These are phyloP conservation scores for Trilocha varians DNA, from an alignment of 2,888 invertebrate genomes.

Conservation along the genomic window DNA sequence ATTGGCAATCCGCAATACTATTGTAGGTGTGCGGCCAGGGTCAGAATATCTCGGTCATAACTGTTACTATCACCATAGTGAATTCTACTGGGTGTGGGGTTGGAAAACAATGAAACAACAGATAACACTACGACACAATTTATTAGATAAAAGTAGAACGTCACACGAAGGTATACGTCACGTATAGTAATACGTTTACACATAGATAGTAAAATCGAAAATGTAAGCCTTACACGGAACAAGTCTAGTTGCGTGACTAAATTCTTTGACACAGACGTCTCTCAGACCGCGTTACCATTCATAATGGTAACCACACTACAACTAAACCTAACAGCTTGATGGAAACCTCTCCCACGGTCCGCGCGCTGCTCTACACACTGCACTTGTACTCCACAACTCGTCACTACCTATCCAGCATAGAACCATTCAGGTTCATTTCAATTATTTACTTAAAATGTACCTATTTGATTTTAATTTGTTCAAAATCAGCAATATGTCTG, in stretches of 20 bases:
- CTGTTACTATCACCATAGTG: no score
- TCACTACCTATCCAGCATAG: no score
- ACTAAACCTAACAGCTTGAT: background rate
- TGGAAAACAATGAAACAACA: background rate
- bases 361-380: background rate
- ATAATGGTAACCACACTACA: background rate
- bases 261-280: constrained; percentile 1
- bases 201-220: constrained; percentile 1
- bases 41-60: no score
- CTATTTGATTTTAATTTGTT: no score
- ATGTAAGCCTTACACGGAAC: background rate
- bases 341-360: no score
- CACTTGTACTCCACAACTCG: background rate
- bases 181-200: background rate
- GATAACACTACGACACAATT: constrained; percentile 3
- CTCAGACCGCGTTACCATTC: background rate
- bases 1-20: no score
- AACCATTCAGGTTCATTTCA: no score
- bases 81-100: background rate
- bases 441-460: no score
- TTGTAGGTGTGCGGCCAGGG: no score
- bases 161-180: constrained; percentile 1
- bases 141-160: constrained; percentile 3
- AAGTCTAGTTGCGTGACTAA: background rate
- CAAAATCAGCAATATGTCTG: no score